A percentile compares a stretch with the other conserved stretches of the same genome.
These are phyloP conservation scores for Cylloceria caligata DNA, from an alignment of 2,888 invertebrate species.

Conservation along the genomic window DNA sequence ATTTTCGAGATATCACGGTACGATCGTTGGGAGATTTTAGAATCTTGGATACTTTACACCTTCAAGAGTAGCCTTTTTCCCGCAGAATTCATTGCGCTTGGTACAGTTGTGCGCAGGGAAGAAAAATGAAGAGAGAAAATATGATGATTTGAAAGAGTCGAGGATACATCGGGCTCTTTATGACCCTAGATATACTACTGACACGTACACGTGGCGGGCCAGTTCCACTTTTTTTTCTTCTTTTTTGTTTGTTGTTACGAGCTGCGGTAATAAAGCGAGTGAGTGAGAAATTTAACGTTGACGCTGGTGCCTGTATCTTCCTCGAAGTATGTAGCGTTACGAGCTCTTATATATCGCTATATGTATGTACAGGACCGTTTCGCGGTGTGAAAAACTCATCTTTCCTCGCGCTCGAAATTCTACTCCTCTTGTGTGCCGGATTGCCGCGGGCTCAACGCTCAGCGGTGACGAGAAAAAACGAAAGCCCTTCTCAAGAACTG, in stretches of 20 bases:
- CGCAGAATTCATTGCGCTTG: constrained; percentile 24
- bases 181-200: constrained; percentile 51
- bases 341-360: neutral
- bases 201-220: constrained; percentile 27
- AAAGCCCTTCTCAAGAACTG: constrained; percentile 37
- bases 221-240: constrained; percentile 5
- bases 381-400: constrained; percentile 54
- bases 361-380: neutral
- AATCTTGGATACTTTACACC: constrained; percentile 30
- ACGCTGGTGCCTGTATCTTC: constrained; percentile 51
- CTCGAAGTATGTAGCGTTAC: constrained; percentile 10
- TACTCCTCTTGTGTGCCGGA: constrained; percentile 11
- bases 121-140: constrained; percentile 27
- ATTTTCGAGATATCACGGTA: neutral
- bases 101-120: neutral
- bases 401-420: constrained; percentile 46
- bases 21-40: neutral
- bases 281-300: constrained; percentile 53
- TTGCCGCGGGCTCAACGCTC: neutral
- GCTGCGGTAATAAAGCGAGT: constrained; percentile 6
- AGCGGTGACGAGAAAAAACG: constrained; percentile 25
- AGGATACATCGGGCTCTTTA: constrained; percentile 42
- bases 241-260: neutral
- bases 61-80: constrained; percentile 25
- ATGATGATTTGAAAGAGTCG: constrained; percentile 51